Evolutionary conservation across 2,888 invertebrate genomes (phyloP), one percentile per base, ranked within the genome.

Genomic region (Portevinia maculata): DNA sequence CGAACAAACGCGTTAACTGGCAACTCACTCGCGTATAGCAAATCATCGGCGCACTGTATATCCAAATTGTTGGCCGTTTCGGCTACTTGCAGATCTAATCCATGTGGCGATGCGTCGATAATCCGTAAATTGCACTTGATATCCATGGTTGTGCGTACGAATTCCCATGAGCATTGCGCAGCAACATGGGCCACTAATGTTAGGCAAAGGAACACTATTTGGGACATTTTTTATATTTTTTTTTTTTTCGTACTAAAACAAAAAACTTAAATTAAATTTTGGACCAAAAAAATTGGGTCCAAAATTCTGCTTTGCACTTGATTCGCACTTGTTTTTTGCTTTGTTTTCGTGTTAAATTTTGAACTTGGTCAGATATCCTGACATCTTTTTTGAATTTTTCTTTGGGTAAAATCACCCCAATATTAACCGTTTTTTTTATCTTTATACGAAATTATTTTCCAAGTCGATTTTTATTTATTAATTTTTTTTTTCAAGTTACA

Each of bases 11-110:
- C 94, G 85, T 94, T 94, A 8, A 93, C 92, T 2, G 87, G 92
- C 83, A 97, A 91, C 75, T 94, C 93, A 91, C 96, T 96, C 91
- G 96, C 96, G 88, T 95, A 95, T 74, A 95, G 92, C 86, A 96
- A 92, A 83, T 94, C 93, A 88, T 95, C 94, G 90, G 94, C 95
- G 91, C 97, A 97, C 87, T 94, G 93, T 85, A 97, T 93, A 85
- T 93, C 93, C 85, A 97, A 91, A 84, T 93, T 93, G 85, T 93
- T 93, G 46, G 96, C 95, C 60, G 94, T 94, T 84, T 96, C 96
- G 44, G 94, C 90, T 70, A 90, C 92, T 70, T 91, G 91, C 60
- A 92, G 85, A 69, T 90, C 90, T 67, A 90, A 85, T 74, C 84
- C 84, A 44, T 85, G 79, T 30, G 87, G 87, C 17, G 86, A 85